These are phyloP conservation scores for Danaus chrysippus DNA, from an alignment of 2,888 invertebrate species.

Conservation along the genomic window DNA sequence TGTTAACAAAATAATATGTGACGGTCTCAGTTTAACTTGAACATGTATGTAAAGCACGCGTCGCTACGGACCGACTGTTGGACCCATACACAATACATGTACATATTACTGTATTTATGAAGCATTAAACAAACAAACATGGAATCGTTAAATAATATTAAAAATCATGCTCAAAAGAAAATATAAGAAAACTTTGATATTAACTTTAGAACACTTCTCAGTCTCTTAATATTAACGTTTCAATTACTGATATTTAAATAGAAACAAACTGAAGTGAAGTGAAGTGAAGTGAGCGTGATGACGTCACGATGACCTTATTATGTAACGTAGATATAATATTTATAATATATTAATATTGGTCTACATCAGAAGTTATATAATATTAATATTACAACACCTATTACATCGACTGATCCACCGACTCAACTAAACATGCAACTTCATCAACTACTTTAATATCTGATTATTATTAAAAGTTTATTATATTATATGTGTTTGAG, in stretches of 20 bases:
- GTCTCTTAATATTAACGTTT: conserved; percentile 73
- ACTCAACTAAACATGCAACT: conserved; percentile 7
- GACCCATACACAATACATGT: conserved; percentile 23
- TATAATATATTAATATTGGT: conserved; percentile 43
- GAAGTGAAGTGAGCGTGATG: conserved; percentile 25
- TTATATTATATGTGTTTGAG: neutral
- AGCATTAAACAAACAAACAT: conserved; percentile 1
- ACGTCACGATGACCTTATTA: conserved; percentile 9
- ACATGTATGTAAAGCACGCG: neutral
- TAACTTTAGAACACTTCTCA: conserved; percentile 74
- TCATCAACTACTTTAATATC: conserved; percentile 1
- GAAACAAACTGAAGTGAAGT: conserved; percentile 30
- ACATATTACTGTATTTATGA: conserved; percentile 7
- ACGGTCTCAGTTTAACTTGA: too few species aligned
- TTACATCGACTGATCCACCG: conserved; percentile 45
- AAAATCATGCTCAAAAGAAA: neutral
- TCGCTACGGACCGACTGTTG: conserved; percentile 27
- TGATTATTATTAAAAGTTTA: neutral
- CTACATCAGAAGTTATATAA: conserved; percentile 49
- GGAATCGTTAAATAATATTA: neutral
- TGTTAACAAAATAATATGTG: too few species aligned
- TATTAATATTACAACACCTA: conserved; percentile 67
- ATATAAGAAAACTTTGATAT: conserved; percentile 37
- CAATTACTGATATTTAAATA: conserved; percentile 42
- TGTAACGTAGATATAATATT: conserved; percentile 21